Base-by-base conservation (phyloP, 2,113 vertebrate species). In the Kobus ellipsiprymnus region DNA sequence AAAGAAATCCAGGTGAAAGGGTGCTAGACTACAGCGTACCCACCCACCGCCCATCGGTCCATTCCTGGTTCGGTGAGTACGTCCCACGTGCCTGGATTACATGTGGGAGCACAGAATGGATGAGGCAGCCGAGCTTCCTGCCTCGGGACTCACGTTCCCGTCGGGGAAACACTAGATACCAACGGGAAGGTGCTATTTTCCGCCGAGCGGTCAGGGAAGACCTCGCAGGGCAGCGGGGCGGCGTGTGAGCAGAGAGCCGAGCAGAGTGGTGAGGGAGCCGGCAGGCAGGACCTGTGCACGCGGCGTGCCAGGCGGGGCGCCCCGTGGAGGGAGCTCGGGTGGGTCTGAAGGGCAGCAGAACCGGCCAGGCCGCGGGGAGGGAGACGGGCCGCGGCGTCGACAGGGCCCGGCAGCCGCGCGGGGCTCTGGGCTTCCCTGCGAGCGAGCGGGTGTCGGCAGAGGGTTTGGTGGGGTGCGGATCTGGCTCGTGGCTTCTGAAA, bases 1-100 rank as follows among this genome's bases (percentile, higher is more conserved):
- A 44, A 89, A 48, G 46, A 62, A 44, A 92, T 74, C 17, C 60
- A 85, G 40, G 36, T 78, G 71, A 91, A 90, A 62, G 78, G 84
- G 29, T 14, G 9, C n/a, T 59, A 62, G n/a, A 67, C 33, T 87
- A 23, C 1, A 83, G 55, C 21, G 57, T 5, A 67, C 30, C 44
- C 23, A 48, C 7, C 3, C 59, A n/a, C 40, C 40, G 40, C 13
- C 30, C 7, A 50, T 1, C 30, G 23, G 27, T 8, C n/a, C 33
- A 52, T 5, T 55, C 48, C 0, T 36, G 14, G 67, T 2, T 1
- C 25, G 48, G 1, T 64, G 71, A 90, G 0, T 13, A 40, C 48
- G 33, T 54, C 48, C 83, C 40, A 44, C 3, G 36, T 17, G 29
- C 60, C 48, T 19, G 64, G 64, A 67, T 36, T 36, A 67, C 64